Base-by-base conservation (phyloP, 2,888 invertebrate species). In the Tillus elongatus region DNA sequence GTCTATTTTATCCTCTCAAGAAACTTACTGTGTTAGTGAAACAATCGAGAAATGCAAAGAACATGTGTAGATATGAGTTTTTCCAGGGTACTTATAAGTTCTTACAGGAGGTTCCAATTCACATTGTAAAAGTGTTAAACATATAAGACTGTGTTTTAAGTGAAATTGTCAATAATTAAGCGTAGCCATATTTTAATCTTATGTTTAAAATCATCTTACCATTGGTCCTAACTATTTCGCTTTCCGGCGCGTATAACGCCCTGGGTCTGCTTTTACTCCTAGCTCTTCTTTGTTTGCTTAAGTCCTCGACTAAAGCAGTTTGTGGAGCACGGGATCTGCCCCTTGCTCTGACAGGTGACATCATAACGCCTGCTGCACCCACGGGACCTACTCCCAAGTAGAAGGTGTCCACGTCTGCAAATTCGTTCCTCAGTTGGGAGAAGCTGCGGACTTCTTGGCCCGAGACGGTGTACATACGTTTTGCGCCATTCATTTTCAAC, bases 371-470 rank as follows among this genome's bases (percentile, higher is more conserved):
- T n/a, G 69, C 49, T 54, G 69, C 62, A 57, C 66, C 73, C 4
- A 70, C 58, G 11, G 61, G 53, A 2, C 73, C 73, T 3, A 68
- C 68, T 8, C 82, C 81, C 58, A 91, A 70, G 61, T 90, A 90
- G 67, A 93, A 93, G 3, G 89, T 89, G 60, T 91, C 90, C 36
- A 89, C 82, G 54, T 90, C 89, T 9, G 87, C 83, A 57, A 91
- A 89, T 61, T 93, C 93, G 62, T 91, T 89, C 32, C 92, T 76
- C 35, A 95, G 69, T 56, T 93, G 93, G 0, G 92, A 91, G 64
- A 92, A 95, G 63, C 93, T 92, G 51, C 89, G 75, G 2, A 93
- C 93, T 79, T 91, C 89, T 71, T 88, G 90, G 19, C 90, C 89
- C 19, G 83, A 82, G 31, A 88, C 85, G 15, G 93, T 92, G 68